Percentiles rank a stretch among this genome's conserved stretches.
Evolutionary conservation across 2,888 invertebrate species (phyloP).

Genomic region (Rhimphoctona megacephalus): DNA sequence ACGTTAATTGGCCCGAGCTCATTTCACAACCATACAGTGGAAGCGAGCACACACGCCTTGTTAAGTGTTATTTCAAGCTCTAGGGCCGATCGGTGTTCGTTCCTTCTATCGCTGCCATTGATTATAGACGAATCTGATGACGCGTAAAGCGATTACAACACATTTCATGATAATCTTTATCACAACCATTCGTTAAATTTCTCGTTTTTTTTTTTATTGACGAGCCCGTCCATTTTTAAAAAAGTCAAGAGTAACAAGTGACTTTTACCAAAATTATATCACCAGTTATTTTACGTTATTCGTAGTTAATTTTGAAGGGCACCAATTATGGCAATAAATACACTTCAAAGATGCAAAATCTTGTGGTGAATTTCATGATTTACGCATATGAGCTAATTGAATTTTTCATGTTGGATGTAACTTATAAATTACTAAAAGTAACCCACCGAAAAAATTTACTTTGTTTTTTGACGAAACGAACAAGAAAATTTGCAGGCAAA

Average conservation of each 20-base stretch:
- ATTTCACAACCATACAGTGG: slow-evolving; percentile 52
- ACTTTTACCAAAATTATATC: neutral
- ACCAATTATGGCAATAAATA: too few species aligned
- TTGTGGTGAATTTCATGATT: neutral
- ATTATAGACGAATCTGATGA: slow-evolving; percentile 56
- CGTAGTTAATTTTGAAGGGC: too few species aligned
- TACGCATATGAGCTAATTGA: neutral
- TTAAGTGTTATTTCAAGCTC: slow-evolving; percentile 59
- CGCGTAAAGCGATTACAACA: slow-evolving; percentile 30
- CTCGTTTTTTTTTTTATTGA: neutral
- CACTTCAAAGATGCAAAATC: too few species aligned
- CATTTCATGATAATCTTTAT: slow-evolving; percentile 22
- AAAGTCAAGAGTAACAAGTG: neutral
- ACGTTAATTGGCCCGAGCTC: slow-evolving; percentile 63
- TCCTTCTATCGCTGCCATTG: slow-evolving; percentile 69
- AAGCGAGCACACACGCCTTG: slow-evolving; percentile 55
- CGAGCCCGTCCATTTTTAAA: neutral
- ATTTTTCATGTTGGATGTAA: neutral
- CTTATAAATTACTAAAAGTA: neutral
- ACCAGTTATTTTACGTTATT: too few species aligned
- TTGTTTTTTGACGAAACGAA: neutral
- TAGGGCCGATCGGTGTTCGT: slow-evolving; percentile 68
- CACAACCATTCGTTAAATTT: slow-evolving; percentile 11
- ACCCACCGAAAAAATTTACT: slow-evolving; percentile 24
- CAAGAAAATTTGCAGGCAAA: slow-evolving; percentile 16